These are phyloP conservation scores for Drosophila mulleri DNA, from an alignment of 2,888 invertebrate species.

Conservation along the genomic window DNA sequence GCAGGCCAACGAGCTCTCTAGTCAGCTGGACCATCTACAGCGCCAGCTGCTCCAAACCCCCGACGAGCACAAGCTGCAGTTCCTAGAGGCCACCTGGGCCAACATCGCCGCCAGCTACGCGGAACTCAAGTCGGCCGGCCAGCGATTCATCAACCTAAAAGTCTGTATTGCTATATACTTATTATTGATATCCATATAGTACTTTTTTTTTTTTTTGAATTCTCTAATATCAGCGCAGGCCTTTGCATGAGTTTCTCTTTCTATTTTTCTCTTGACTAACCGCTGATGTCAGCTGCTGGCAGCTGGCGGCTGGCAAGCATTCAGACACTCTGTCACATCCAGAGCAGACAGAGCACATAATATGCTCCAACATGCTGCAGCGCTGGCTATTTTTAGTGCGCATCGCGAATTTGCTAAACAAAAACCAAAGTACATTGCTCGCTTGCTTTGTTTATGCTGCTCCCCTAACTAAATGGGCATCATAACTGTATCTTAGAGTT, in stretches of 20 bases:
- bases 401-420: slow-evolving; percentile 28
- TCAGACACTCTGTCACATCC: slow-evolving; percentile 40
- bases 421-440: slow-evolving; percentile 13
- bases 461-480: not conserved
- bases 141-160: slow-evolving; percentile 87
- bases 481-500: not conserved
- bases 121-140: slow-evolving; percentile 89
- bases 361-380: slow-evolving; percentile 57
- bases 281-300: slow-evolving; percentile 66
- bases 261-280: slow-evolving; percentile 37
- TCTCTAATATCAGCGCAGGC: slow-evolving; percentile 57
- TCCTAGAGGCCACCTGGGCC: slow-evolving; percentile 86
- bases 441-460: slow-evolving; percentile 25
- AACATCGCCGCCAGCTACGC: slow-evolving; percentile 88
- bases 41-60: slow-evolving; percentile 86
- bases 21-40: slow-evolving; percentile 89
- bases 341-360: slow-evolving; percentile 26
- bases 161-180: slow-evolving; percentile 81
- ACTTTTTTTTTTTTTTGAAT: slow-evolving; percentile 52
- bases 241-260: slow-evolving; percentile 42
- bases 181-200: slow-evolving; percentile 5
- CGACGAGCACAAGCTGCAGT: slow-evolving; percentile 87
- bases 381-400: slow-evolving; percentile 46
- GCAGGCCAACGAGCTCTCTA: slow-evolving; percentile 88
- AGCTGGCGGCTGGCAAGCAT: slow-evolving; percentile 65